Conservation (phyloP, 2,797 vertebrate species). For the Manis crassicaudata region DNA sequence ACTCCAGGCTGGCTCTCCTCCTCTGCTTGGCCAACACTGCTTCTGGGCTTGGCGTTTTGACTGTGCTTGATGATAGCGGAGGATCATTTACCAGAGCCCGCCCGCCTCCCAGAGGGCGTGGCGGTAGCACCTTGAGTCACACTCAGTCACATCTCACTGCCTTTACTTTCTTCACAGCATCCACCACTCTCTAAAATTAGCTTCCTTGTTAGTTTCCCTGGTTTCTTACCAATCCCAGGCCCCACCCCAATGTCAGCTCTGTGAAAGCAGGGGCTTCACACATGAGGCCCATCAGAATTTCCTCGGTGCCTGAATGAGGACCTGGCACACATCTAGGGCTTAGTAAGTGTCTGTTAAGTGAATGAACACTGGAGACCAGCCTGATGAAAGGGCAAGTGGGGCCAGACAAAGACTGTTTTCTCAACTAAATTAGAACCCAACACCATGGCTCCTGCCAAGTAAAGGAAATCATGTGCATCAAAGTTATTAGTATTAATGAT, state of each 20-base stretch:
- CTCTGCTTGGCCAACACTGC: not conserved
- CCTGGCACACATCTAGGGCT: not conserved
- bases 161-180: not conserved
- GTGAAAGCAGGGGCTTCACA: not conserved
- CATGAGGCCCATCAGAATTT: not conserved
- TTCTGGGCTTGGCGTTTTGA: not conserved
- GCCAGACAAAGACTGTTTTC: not conserved
- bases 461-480: not conserved
- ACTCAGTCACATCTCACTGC: not conserved
- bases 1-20: not conserved
- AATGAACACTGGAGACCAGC: not conserved
- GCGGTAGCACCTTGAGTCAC: not conserved
- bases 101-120: not conserved
- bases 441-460: not conserved
- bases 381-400: not conserved
- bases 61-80: not conserved
- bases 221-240: not conserved
- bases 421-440: not conserved
- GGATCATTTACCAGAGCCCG: not conserved
- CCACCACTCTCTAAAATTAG: not conserved
- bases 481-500: not conserved
- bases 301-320: not conserved
- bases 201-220: not conserved
- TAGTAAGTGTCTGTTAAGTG: not conserved
- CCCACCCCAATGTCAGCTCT: not conserved